Evolutionary conservation across 2,888 invertebrate genomes (phyloP).

Genomic region (Andrena haemorrhoa): DNA sequence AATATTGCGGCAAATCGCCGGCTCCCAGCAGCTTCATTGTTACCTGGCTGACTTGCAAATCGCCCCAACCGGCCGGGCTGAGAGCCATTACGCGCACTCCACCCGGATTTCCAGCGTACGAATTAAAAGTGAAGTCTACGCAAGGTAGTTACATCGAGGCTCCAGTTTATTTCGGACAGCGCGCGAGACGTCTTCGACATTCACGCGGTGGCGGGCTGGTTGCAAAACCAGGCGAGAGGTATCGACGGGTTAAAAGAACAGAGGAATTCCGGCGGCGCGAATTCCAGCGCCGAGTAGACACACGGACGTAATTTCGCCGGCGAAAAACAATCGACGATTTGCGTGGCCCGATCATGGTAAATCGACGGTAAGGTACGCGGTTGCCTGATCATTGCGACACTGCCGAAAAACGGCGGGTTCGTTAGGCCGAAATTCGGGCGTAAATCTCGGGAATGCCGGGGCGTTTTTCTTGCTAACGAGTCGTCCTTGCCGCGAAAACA

Average conservation of each 20-base stretch:
- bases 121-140: not conserved
- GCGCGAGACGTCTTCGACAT: not conserved
- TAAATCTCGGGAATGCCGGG: conserved; percentile 58
- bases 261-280: conserved; percentile 6
- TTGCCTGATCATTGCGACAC: conserved; percentile 30
- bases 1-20: conserved; percentile 72
- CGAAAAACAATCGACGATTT: conserved; percentile 51
- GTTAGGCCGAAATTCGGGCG: conserved; percentile 59
- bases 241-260: not conserved
- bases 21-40: conserved; percentile 60
- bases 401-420: conserved; percentile 50
- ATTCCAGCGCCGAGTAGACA: conserved; percentile 28
- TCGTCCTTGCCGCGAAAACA: conserved; percentile 45
- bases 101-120: conserved; percentile 42
- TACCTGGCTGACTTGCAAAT: conserved; percentile 47
- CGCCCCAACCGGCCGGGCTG: not conserved
- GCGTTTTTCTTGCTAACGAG: conserved; percentile 57
- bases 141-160: not conserved
- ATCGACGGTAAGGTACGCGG: conserved; percentile 10
- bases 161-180: not conserved
- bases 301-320: conserved; percentile 30
- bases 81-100: conserved; percentile 15
- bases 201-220: not conserved
- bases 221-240: conserved; percentile 25
- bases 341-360: conserved; percentile 14